Evolutionary conservation across 2,113 vertebrate species (phyloP), one percentile per base, ranked within the genome.

Genomic region (Microcebus lehilahytsara): DNA sequence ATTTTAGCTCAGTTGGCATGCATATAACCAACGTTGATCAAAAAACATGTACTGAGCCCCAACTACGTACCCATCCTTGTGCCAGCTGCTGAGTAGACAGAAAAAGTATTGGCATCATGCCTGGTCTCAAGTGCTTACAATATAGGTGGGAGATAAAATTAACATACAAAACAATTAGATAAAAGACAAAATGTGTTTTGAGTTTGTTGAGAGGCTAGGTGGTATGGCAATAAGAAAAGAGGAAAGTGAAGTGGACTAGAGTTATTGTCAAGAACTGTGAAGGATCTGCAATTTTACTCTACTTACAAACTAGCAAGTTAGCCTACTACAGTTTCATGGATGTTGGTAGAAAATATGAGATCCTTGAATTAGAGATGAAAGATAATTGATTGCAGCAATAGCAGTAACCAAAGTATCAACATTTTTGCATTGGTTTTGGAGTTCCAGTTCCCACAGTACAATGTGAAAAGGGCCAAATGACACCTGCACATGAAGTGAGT

Each of bases 221-320:
- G 37, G 40, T 85, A 37, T 25, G n/a, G 25, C 60, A 19, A 85
- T 95, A 87, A 93, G 69, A 84, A 95, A 94, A 90, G 40, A 92
- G 9, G 95, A 64, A 64, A 64, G 25, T 81, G 25, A 89, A 79
- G 27, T 79, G 42, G 37, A 56, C 25, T 66, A 32, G 30, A 3
- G 23, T 74, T 90, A 9, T 91, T 92, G 22, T 81, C 53, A 78
- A 80, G 74, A 91, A 67, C 72, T 46, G 20, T 89, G 56, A 86
- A 85, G 27, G 5, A 19, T 74, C 32, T 91, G 72, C 37, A 16
- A 86, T 95, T 89, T 97, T 91, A 67, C 19, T 77, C 37, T 51
- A 60, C 67, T 96, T 95, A n/a, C 71, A 80, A 85, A 75, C 62
- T 95, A 77, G 27, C 49, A 95, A 96, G 8, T 86, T 84, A 83